These are phyloP conservation scores for Ostrea denselamellosa DNA, from an alignment of 1,140 invertebrate genomes.

Conservation along the genomic window DNA sequence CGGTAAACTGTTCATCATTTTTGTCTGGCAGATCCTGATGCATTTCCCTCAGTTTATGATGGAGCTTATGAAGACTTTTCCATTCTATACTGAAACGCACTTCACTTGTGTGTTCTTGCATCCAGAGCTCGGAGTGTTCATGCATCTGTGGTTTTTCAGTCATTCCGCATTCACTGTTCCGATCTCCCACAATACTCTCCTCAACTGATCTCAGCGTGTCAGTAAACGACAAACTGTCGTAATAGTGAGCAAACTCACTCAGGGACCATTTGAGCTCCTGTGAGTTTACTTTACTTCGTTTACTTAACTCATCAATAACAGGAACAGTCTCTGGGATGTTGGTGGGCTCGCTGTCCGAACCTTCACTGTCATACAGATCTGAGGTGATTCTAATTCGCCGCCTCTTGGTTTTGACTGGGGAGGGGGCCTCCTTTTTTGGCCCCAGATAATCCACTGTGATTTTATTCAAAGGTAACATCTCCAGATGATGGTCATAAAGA, in stretches of 20 bases:
- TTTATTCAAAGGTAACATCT: constrained; percentile 61
- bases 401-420: constrained; percentile 28
- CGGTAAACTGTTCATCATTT: constrained; percentile 35
- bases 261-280: constrained; percentile 45
- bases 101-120: constrained; percentile 2
- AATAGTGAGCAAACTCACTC: constrained; percentile 59
- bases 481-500: constrained; percentile 55
- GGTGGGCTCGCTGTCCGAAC: constrained; percentile 49
- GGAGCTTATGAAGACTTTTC: constrained; percentile 11
- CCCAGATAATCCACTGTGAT: background rate
- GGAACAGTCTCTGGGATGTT: background rate
- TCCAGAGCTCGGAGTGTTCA: constrained; percentile 4
- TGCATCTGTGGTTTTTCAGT: background rate
- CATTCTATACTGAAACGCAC: constrained; percentile 49
- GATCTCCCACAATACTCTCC: background rate
- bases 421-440: background rate
- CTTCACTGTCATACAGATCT: constrained; percentile 64
- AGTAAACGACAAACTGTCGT: constrained; percentile 58
- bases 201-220: constrained; percentile 42
- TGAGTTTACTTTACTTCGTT: constrained; percentile 45
- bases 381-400: constrained; percentile 52
- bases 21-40: background rate
- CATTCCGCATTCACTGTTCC: background rate
- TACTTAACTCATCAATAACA: background rate
- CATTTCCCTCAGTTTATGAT: constrained; percentile 38